A percentile compares a stretch with the other conserved stretches of the same genome.
Evolutionary conservation across 2,113 vertebrate species (phyloP).

Genomic region (Thoracochromis brauschi): DNA sequence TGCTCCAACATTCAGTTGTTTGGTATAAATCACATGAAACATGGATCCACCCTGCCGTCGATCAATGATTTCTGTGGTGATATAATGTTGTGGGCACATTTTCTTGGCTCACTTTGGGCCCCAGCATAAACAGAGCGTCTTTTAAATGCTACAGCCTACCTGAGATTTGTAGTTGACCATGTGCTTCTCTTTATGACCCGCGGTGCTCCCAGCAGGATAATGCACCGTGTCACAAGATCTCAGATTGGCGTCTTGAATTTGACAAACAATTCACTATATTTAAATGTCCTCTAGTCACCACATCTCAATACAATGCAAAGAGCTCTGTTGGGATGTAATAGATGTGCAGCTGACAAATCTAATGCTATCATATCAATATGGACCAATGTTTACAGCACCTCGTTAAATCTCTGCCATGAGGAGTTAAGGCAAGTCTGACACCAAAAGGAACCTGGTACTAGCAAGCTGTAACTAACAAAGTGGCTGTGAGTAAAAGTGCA

Average conservation of each 20-base stretch:
- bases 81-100: not conserved
- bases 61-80: not conserved
- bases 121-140: rapidly evolving
- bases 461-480: not conserved
- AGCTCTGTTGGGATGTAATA: not conserved
- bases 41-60: not conserved
- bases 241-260: not conserved
- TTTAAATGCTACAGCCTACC: not conserved
- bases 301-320: not conserved
- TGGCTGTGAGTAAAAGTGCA: rapidly evolving
- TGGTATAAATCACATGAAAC: not conserved
- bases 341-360: not conserved
- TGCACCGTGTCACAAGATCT: not conserved
- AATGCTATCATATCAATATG: rapidly evolving
- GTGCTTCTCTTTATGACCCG: not conserved
- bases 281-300: not conserved
- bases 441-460: not conserved
- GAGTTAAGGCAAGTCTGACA: not conserved
- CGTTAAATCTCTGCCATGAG: rapidly evolving
- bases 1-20: not conserved
- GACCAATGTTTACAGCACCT: not conserved
- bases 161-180: not conserved
- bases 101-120: not conserved
- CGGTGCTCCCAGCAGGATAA: not conserved
- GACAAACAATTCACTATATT: not conserved